Evolutionary conservation across 1,140 invertebrate species (phyloP).

Genomic region (Habropoda laboriosa): DNA sequence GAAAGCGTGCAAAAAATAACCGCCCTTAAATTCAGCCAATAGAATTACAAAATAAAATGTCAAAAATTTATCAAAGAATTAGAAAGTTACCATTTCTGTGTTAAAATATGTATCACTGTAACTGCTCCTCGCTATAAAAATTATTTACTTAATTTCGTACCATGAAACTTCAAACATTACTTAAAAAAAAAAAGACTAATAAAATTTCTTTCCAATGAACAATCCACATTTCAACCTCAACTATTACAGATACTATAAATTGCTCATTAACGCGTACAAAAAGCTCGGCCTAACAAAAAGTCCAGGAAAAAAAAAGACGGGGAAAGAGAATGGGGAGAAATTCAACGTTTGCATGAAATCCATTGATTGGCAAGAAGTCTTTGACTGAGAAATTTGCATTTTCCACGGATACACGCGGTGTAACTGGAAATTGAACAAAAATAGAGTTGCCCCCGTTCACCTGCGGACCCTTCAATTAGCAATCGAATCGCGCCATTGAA

Average conservation of each 20-base stretch:
- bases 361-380: not conserved
- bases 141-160: no score
- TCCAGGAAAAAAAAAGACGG: not conserved
- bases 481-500: slow-evolving; percentile 34
- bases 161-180: no score
- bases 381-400: slow-evolving; percentile 22
- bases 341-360: not conserved
- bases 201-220: not conserved
- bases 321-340: not conserved
- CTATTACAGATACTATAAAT: not conserved
- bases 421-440: slow-evolving; percentile 41
- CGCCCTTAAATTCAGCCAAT: not conserved
- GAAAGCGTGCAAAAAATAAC: not conserved
- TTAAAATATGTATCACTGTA: no score
- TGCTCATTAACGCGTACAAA: not conserved
- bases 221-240: not conserved
- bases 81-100: no score
- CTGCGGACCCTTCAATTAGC: slow-evolving; percentile 30
- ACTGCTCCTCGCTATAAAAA: no score
- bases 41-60: no score
- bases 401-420: not conserved
- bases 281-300: not conserved
- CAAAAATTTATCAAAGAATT: no score
- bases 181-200: not conserved
- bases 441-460: not conserved